These are phyloP conservation scores for Sandelia bainsii DNA, from an alignment of 2,797 vertebrate genomes.

Conservation along the genomic window DNA sequence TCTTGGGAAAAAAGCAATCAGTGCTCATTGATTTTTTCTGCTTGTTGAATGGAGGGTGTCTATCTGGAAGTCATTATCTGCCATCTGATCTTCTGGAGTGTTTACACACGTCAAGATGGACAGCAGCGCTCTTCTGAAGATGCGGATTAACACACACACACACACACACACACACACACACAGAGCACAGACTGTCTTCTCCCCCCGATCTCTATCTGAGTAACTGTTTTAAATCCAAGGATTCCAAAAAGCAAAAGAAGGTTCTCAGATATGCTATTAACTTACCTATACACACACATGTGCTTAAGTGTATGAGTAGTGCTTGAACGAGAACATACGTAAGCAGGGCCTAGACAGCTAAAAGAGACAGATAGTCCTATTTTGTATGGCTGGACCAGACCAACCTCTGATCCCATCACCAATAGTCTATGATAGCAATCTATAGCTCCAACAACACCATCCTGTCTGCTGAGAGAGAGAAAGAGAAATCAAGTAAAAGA, in stretches of 20 bases:
- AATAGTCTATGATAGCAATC: conserved; percentile 81
- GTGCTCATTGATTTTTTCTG: conserved; percentile 85
- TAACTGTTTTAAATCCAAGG: conserved; percentile 65
- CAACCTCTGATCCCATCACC: conserved; percentile 85
- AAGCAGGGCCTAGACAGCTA: conserved; percentile 76
- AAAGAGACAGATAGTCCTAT: conserved; percentile 76
- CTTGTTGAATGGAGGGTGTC: conserved; percentile 82
- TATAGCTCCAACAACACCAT: conserved; percentile 81
- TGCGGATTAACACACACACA: conserved; percentile 74
- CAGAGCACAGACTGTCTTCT: conserved; percentile 44
- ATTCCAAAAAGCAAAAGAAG: conserved; percentile 70
- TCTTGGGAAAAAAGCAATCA: conserved; percentile 86
- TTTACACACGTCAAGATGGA: conserved; percentile 80
- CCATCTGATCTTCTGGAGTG: conserved; percentile 80
- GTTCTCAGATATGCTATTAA: conserved; percentile 56
- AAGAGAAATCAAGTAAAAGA: conserved; percentile 48
- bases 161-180: conserved; percentile 38
- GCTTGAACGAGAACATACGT: conserved; percentile 71
- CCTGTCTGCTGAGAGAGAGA: conserved; percentile 73
- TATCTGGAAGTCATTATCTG: conserved; percentile 86
- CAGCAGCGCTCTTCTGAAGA: conserved; percentile 78
- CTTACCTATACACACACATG: conserved; percentile 51
- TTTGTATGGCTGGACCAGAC: conserved; percentile 64
- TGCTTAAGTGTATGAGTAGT: conserved; percentile 39
- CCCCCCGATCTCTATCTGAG: conserved; percentile 41